Base-by-base conservation (phyloP, 2,797 vertebrate genomes). In the Pterois miles region DNA sequence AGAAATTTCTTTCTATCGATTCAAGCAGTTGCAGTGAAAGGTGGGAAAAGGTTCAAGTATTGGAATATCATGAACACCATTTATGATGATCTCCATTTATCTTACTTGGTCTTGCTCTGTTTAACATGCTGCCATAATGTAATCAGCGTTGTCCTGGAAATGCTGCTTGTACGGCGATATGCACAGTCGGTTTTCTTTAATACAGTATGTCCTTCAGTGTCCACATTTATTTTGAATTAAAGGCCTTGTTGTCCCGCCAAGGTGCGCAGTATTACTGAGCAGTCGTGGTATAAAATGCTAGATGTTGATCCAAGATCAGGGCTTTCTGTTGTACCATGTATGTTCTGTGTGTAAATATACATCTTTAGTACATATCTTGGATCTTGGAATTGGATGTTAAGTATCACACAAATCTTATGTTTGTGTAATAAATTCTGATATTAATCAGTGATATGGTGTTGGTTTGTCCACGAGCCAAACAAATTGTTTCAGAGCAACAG, bases 101-200 rank as follows among this genome's bases (percentile, higher is more conserved):
- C 85, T 82, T 53, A 75, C 66, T 84, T 59, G 59, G 78, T 65
- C 71, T 33, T 68, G 85, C 83, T 90, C 85, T 88, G 78, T 82
- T 88, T 84, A 81, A 84, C 78, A 60, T 25, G 33, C 74, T 22
- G 36, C 40, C 60, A 20, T 63, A 78, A 77, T 73, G 25, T 54
- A 59, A 77, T 71, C 65, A 67, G 38, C 25, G 7, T 40, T 13
- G 69, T 77, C 70, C 75, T 54, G 36, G 74, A 83, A 81, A 77
- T 76, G 33, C 50, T 69, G 69, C 63, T 50, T 58, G 40, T 58
- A 65, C 36, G 40, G 31, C 8, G 14, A 25, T 53, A 65, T 38
- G 34, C 34, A 20, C 56, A 0, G 62, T 63, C n/a, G 33, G 36
- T 31, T 27, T 59, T 66, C 27, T n/a, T 62, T 59, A 3, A 65